Percentiles rank a stretch among this genome's conserved stretches.
phyloP scores from a whole-genome alignment of 2,113 vertebrate species.

The Morone saxatilis region DNA sequence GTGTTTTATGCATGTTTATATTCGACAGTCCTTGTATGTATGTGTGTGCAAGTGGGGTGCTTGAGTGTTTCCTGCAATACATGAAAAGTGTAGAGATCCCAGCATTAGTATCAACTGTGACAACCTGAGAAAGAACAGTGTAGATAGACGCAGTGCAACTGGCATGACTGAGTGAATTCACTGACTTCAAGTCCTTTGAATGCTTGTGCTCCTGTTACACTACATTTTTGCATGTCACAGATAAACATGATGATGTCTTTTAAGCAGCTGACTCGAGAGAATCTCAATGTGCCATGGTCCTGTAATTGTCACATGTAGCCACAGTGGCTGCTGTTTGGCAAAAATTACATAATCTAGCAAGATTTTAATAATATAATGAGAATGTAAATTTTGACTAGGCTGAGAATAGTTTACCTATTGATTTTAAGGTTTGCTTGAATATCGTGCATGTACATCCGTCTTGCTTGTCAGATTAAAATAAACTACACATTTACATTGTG shows the following conservation, averaged over 20 bases:
- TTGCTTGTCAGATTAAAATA: neutral
- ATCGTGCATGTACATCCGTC: neutral
- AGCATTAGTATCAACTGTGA: slow-evolving; percentile 6
- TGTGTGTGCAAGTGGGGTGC: neutral
- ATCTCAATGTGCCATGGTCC: neutral
- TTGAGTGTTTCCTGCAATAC: slow-evolving; percentile 17
- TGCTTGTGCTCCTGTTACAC: too few relatives aligned
- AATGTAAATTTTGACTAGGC: neutral
- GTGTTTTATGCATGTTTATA: slow-evolving; percentile 2
- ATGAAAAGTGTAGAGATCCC: slow-evolving; percentile 34
- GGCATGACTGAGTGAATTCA: too few relatives aligned
- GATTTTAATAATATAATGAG: neutral
- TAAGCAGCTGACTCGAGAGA: neutral
- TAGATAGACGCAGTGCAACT: neutral
- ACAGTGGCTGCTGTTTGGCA: neutral
- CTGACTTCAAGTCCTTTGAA: too few relatives aligned
- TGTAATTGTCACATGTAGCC: neutral
- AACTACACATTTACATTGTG: neutral
- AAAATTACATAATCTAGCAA: neutral
- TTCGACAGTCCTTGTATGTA: neutral
- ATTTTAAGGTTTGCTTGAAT: neutral
- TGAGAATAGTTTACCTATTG: neutral
- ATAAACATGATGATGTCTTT: neutral
- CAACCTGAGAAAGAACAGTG: slow-evolving; percentile 3
- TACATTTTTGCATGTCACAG: neutral